Conservation (phyloP, 2,113 vertebrate genomes). For the Saccopteryx leptura region DNA sequence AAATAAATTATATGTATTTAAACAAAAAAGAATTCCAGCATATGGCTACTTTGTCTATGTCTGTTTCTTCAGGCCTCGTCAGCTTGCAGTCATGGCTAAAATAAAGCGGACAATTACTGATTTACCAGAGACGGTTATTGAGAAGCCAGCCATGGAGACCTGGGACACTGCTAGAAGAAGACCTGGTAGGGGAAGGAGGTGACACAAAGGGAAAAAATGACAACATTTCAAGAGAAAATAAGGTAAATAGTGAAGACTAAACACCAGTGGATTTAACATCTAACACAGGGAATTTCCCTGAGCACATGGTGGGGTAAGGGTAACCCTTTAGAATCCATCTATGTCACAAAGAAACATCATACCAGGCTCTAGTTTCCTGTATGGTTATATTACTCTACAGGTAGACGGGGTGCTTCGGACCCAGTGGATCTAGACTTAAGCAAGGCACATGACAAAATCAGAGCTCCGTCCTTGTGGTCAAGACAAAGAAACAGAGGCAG, state of each 20-base stretch:
- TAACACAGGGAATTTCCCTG: neutral
- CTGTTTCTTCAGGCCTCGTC: neutral
- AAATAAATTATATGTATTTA: neutral
- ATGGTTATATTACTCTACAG: neutral
- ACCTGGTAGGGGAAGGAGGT: neutral
- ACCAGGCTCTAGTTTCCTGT: neutral
- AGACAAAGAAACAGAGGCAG: neutral
- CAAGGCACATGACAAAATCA: neutral
- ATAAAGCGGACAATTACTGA: neutral
- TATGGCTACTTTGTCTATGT: neutral
- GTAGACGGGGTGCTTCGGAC: neutral
- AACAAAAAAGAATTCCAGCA: neutral
- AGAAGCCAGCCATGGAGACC: neutral
- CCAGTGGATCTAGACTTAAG: neutral
- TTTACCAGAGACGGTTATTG: neutral
- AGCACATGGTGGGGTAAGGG: neutral
- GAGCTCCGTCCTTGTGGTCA: neutral
- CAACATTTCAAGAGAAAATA: neutral
- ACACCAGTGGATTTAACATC: neutral
- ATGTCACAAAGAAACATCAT: neutral
- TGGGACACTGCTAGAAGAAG: neutral
- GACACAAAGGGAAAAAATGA: neutral
- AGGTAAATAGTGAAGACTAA: neutral
- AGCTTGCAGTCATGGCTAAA: neutral
- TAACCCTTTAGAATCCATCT: neutral